Base-by-base conservation (phyloP, 2,797 vertebrate genomes). In the Babyrousa celebensis region DNA sequence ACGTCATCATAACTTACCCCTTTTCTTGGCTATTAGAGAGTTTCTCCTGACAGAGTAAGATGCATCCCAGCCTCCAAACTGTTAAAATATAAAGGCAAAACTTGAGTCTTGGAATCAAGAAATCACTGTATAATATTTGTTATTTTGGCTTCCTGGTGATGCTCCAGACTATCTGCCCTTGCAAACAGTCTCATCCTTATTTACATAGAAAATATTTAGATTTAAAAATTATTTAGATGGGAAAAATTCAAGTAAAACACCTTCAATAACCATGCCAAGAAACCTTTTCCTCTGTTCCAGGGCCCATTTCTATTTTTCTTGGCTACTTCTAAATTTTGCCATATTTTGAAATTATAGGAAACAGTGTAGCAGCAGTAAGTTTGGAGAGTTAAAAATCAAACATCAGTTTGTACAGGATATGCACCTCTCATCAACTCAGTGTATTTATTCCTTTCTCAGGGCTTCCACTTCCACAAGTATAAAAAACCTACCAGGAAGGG, bases 331-430 rank as follows among this genome's bases (percentile, higher is more conserved):
- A 80, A 84, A 52, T 43, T 79, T 85, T 74, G 0, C 27, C 54
- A 67, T 82, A n/a, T 65, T 94, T 91, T 62, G 56, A 92, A 89
- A 58, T 29, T 92, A 85, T 65, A 63, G 27, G 25, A 85, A 93
- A 91, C 1, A 54, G 12, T 68, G 1, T 6, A 27, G n/a, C 75
- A 93, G 29, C 25, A 83, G 23, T 91, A 48, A n/a, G 6, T 90
- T 80, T 58, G 6, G 32, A 95, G 3, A 36, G 62, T 78, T 89
- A 12, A 78, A 85, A 52, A 94, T 56, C 6, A 23, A 68, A 62
- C 20, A 32, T 40, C 63, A 48, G 1, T 58, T 85, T 70, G 1
- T 77, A 63, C 58, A 21, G 48, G 20, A 68, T 14, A 3, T 36
- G 21, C 8, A 43, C 7, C 14, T 72, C 20, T 29, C 77, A 43